phyloP scores from a whole-genome alignment of 2,797 vertebrate genomes.

The Telmatherina bonti region DNA sequence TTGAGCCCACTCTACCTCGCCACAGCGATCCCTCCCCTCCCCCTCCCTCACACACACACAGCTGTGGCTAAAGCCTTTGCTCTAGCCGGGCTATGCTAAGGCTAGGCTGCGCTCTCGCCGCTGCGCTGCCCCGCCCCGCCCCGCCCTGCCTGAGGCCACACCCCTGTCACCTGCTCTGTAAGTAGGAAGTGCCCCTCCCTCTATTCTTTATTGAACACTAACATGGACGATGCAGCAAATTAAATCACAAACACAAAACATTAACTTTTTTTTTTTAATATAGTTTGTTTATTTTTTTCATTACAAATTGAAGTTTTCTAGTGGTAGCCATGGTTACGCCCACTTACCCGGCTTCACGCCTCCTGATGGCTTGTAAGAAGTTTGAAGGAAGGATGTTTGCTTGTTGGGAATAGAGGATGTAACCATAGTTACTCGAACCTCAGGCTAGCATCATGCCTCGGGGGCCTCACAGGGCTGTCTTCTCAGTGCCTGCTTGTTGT shows the following conservation, averaged over 20 bases:
- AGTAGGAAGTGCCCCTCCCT: slow-evolving; percentile 96
- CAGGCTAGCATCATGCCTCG: slow-evolving; percentile 38
- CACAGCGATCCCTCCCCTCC: slow-evolving; percentile 54
- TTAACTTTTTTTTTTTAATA: slow-evolving; percentile 51
- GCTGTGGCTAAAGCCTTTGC: slow-evolving; percentile 70
- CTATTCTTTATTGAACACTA: slow-evolving; percentile 81
- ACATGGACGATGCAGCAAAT: slow-evolving; percentile 69
- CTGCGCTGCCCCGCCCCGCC: slow-evolving; percentile 78
- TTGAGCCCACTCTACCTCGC: slow-evolving; percentile 69
- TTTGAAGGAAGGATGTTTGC: slow-evolving; percentile 21
- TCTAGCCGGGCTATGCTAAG: slow-evolving; percentile 72
- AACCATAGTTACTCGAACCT: slow-evolving; percentile 62
- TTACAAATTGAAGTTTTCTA: slow-evolving; percentile 67
- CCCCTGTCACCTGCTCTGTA: slow-evolving; percentile 97
- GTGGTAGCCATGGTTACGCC: slow-evolving; percentile 49
- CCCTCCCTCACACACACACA: no score
- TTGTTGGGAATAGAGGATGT: slow-evolving; percentile 34
- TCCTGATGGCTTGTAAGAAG: slow-evolving; percentile 23
- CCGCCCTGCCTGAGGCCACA: slow-evolving; percentile 91
- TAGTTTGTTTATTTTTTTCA: slow-evolving; percentile 43
- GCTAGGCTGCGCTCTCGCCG: slow-evolving; percentile 72
- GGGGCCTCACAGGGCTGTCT: slow-evolving; percentile 83
- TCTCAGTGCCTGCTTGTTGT: slow-evolving; percentile 75
- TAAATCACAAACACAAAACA: slow-evolving; percentile 45
- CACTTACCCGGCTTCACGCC: slow-evolving; percentile 6